Conservation (phyloP, 1,140 invertebrate genomes). For the Hycleus phaleratus region DNA sequence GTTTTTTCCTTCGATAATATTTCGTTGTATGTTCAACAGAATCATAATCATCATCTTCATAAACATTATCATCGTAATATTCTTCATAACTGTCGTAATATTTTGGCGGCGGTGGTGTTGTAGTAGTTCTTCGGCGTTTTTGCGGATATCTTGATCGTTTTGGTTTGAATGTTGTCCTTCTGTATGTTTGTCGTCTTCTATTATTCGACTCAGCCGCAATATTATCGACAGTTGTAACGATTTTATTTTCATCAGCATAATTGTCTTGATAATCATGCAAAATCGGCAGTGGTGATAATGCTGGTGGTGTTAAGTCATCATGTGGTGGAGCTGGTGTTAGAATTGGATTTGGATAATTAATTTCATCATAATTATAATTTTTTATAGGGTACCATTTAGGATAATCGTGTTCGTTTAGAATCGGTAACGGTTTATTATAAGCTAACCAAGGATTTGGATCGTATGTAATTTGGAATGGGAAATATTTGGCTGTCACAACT, state of each 20-base stretch:
- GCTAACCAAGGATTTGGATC: conserved; percentile 9
- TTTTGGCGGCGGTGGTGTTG: not conserved
- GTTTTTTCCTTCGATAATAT: not conserved
- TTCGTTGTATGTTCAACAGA: conserved; percentile 3
- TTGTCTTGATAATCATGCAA: not conserved
- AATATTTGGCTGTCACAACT: conserved; percentile 4
- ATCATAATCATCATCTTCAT: conserved; percentile 5
- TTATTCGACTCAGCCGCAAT: conserved; percentile 10
- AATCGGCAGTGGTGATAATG: no score
- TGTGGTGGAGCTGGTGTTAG: conserved; percentile 6
- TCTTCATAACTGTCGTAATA: conserved; percentile 12
- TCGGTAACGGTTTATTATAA: conserved; percentile 9
- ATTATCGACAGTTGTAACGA: not conserved
- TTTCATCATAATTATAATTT: conserved; percentile 4
- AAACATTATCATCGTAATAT: not conserved
- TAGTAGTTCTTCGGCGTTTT: not conserved
- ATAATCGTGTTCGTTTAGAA: not conserved
- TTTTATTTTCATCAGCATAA: not conserved
- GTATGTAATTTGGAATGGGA: conserved; percentile 3
- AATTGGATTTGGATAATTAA: conserved; percentile 1
- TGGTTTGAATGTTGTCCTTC: conserved; percentile 1
- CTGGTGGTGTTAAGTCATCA: no score
- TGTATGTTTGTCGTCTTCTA: not conserved
- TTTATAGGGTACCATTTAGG: conserved; percentile 6
- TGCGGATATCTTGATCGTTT: conserved; percentile 4